These are phyloP conservation scores for Rhinichthys klamathensis DNA, from an alignment of 2,113 vertebrate genomes.

Conservation along the genomic window DNA sequence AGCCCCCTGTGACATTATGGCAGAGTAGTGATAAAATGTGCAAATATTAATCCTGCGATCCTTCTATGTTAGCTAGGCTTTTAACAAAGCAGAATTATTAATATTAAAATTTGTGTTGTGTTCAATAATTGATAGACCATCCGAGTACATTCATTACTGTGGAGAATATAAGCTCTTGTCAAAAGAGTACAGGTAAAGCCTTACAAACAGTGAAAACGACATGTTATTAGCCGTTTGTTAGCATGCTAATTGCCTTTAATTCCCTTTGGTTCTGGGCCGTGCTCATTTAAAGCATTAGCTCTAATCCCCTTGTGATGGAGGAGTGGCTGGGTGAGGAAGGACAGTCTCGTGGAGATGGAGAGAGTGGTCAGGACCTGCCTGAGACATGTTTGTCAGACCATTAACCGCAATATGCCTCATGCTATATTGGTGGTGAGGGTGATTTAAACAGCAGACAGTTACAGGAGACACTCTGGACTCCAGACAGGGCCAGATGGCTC, in stretches of 20 bases:
- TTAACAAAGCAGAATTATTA: slow-evolving; percentile 62
- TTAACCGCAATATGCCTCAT: slow-evolving; percentile 24
- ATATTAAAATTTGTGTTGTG: slow-evolving; percentile 57
- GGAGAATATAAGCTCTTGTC: slow-evolving; percentile 61
- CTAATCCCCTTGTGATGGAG: slow-evolving; percentile 74
- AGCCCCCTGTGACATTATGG: slow-evolving; percentile 58
- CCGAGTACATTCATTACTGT: slow-evolving; percentile 53
- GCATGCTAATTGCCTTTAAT: slow-evolving; percentile 78
- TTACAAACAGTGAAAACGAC: slow-evolving; percentile 72
- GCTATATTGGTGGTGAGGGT: slow-evolving; percentile 5
- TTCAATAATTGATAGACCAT: slow-evolving; percentile 56
- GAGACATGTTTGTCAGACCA: slow-evolving; percentile 46
- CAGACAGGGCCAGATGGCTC: slow-evolving; percentile 40
- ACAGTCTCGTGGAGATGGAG: slow-evolving; percentile 47
- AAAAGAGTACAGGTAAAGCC: slow-evolving; percentile 71
- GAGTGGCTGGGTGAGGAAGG: slow-evolving; percentile 61
- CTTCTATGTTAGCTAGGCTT: slow-evolving; percentile 57
- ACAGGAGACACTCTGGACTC: not conserved
- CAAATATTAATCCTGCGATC: slow-evolving; percentile 56
- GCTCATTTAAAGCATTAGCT: slow-evolving; percentile 74
- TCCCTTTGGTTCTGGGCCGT: slow-evolving; percentile 74
- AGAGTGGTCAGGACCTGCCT: slow-evolving; percentile 65
- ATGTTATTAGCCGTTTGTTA: slow-evolving; percentile 75
- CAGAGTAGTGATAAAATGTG: slow-evolving; percentile 55
- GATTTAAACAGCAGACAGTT: slow-evolving; percentile 20